phyloP scores from a whole-genome alignment of 2,113 vertebrate species.

The Delphinapterus leucas region DNA sequence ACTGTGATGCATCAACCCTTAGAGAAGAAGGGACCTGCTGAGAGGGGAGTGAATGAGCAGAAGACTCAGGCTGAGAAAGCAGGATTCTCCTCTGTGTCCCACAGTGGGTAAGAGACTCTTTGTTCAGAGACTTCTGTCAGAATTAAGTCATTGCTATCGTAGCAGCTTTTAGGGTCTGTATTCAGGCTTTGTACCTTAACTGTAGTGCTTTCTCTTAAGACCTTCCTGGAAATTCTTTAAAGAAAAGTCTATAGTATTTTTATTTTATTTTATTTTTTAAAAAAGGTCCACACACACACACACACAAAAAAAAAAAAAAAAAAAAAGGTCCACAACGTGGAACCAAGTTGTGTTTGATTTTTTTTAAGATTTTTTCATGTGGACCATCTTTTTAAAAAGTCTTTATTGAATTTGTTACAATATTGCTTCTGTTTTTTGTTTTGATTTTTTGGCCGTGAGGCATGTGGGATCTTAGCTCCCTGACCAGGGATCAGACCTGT shows the following conservation, averaged over 20 bases:
- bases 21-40: constrained; percentile 82
- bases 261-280: not conserved
- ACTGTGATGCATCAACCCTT: constrained; percentile 79
- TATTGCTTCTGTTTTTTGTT: no score
- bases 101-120: constrained; percentile 81
- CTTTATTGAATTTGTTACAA: no score
- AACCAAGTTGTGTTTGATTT: no score
- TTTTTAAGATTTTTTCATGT: no score
- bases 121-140: not conserved
- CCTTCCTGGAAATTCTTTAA: not conserved
- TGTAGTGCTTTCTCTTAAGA: not conserved
- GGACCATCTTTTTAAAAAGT: no score
- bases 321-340: no score
- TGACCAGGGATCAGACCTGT: no score
- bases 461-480: no score
- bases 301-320: no score
- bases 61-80: constrained; percentile 86
- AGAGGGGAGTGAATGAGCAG: constrained; percentile 83
- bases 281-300: no score
- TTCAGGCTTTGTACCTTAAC: not conserved
- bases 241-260: not conserved
- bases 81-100: constrained; percentile 85
- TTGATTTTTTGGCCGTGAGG: no score
- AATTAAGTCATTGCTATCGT: not conserved
- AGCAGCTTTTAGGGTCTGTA: not conserved